These are phyloP conservation scores for Muraenolepis orangiensis DNA, from an alignment of 2,797 vertebrate species.

Conservation along the genomic window DNA sequence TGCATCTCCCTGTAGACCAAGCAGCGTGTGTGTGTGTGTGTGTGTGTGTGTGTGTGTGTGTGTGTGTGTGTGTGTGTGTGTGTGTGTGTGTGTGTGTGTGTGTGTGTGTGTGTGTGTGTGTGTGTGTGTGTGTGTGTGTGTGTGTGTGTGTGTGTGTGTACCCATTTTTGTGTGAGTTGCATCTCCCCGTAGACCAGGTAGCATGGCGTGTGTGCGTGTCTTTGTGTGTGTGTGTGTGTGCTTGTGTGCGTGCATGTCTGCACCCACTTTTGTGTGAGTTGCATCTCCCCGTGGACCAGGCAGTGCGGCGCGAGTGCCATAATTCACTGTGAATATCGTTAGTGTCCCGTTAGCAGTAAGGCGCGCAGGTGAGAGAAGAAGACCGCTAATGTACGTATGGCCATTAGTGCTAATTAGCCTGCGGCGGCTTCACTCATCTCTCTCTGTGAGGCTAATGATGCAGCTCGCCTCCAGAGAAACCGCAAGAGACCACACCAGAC, in stretches of 20 bases:
- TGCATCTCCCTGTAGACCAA: neutral
- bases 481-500: slow-evolving; percentile 17
- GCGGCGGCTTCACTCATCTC: slow-evolving; percentile 43
- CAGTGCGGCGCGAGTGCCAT: neutral
- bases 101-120: neutral
- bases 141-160: neutral
- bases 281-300: neutral
- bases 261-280: neutral
- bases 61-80: neutral
- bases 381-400: slow-evolving; percentile 51
- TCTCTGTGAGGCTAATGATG: slow-evolving; percentile 40
- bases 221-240: neutral
- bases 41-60: neutral
- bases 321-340: slow-evolving; percentile 2
- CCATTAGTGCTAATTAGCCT: slow-evolving; percentile 60
- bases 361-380: slow-evolving; percentile 41
- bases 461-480: slow-evolving; percentile 33
- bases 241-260: neutral
- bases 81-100: neutral
- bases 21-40: no score
- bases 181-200: neutral
- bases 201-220: neutral
- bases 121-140: slow-evolving; percentile 1
- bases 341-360: slow-evolving; percentile 14
- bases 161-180: neutral